These are phyloP conservation scores for Lanius collurio DNA, from an alignment of 2,113 vertebrate species.

Conservation along the genomic window DNA sequence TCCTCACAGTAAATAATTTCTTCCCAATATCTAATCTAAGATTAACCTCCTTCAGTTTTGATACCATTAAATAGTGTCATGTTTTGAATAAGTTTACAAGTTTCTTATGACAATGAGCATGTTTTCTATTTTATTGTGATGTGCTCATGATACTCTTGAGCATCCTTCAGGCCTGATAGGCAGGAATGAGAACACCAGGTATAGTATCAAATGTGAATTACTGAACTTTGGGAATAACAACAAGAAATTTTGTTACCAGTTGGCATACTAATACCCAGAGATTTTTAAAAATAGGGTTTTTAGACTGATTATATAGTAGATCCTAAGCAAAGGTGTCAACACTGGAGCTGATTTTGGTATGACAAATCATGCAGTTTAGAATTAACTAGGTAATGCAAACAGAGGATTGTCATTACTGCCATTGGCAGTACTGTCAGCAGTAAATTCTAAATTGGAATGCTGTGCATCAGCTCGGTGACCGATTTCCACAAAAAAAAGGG, in stretches of 20 bases:
- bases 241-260: not conserved
- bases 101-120: not conserved
- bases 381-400: not conserved
- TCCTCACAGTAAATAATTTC: not conserved
- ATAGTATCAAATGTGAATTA: not conserved
- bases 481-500: not conserved
- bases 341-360: not conserved
- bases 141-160: not conserved
- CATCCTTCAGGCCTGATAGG: not conserved
- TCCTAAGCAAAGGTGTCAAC: not conserved
- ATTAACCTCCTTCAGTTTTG: not conserved
- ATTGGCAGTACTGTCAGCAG: not conserved
- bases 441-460: not conserved
- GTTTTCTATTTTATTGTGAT: not conserved
- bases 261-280: not conserved
- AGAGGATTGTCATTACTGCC: not conserved
- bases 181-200: not conserved
- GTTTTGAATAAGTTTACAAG: not conserved
- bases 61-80: not conserved
- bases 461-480: not conserved
- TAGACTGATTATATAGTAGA: not conserved
- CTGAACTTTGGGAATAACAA: not conserved
- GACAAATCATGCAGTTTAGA: not conserved
- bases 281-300: fast-evolving
- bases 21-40: not conserved